phyloP scores from a whole-genome alignment of 1,140 invertebrate genomes.

The Araneus ventricosus region DNA sequence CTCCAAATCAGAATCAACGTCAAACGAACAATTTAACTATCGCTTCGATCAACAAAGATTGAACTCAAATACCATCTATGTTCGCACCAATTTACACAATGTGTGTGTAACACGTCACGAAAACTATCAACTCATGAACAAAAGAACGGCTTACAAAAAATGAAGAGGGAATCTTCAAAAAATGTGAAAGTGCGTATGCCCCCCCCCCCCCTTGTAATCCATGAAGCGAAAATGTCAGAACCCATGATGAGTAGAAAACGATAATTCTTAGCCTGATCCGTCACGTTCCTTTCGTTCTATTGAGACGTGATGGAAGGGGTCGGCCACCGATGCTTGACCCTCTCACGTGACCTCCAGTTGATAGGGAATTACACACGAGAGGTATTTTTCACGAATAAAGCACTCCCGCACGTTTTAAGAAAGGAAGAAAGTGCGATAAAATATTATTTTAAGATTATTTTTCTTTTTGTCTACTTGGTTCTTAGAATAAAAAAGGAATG shows the following conservation, averaged over 20 bases:
- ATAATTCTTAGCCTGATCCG: constrained; percentile 53
- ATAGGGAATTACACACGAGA: constrained; percentile 51
- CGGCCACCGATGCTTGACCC: constrained; percentile 62
- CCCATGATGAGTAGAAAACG: constrained; percentile 23
- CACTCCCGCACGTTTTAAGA: neutral
- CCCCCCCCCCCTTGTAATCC: neutral
- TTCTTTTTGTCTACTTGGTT: neutral
- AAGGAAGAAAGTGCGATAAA: constrained; percentile 38
- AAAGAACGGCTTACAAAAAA: neutral
- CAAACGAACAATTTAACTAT: no score
- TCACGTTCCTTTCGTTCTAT: constrained; percentile 50
- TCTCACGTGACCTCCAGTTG: constrained; percentile 12
- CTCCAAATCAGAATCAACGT: no score
- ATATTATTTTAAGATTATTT: constrained; percentile 52
- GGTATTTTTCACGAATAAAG: constrained; percentile 30
- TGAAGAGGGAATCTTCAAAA: neutral
- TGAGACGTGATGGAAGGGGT: constrained; percentile 66
- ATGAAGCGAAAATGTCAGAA: neutral
- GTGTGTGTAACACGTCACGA: no score
- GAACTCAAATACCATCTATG: no score
- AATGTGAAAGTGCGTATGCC: neutral
- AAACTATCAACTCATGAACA: neutral
- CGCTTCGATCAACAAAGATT: no score
- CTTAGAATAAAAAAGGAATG: neutral
- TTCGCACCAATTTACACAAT: no score